Base-by-base conservation (phyloP, 2,797 vertebrate species). In the Lutjanus argentimaculatus region DNA sequence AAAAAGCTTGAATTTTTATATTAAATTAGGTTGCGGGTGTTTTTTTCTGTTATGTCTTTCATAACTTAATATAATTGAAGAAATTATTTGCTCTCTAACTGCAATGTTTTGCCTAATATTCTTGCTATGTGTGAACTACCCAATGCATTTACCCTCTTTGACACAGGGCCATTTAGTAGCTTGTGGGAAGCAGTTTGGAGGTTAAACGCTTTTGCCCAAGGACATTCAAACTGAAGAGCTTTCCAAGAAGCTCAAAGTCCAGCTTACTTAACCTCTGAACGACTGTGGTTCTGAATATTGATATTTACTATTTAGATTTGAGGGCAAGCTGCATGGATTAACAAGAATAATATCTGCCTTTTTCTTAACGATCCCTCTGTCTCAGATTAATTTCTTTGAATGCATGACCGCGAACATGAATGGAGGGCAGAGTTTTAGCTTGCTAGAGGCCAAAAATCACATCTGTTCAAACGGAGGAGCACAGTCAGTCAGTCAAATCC, bases 361-460 rank as follows among this genome's bases (percentile, higher is more conserved):
- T 67, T 63, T 49, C 8, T 22, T 49, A 16, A 75, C 45, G 48
- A 62, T 53, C 74, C 64, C 21, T 77, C 53, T 63, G 12, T 66
- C 68, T 80, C 30, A 36, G 49, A 67, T 59, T 59, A 17, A 16
- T 74, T 77, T 58, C 48, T 84, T 42, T 88, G 55, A 88, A 75
- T 75, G 46, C 15, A n/a, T 64, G 64, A 82, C 72, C 56, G 74
- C 67, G 75, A 85, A 75, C 71, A 48, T 61, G 36, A 86, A 53
- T 22, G 3, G 67, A 75, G 78, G 69, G 77, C 74, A 79, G 83
- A 78, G 73, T 59, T 79, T 69, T 45, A 36, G 53, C 73, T 77
- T 19, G 56, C 77, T 21, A 14, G 65, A 72, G 86, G 87, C 91
- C 89, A 89, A 90, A 87, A 92, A 89, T 83, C 92, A 91, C 92